A percentile compares a stretch with the other conserved stretches of the same genome.
phyloP scores from a whole-genome alignment of 1,140 invertebrate species.

The Drosophila rufa region DNA sequence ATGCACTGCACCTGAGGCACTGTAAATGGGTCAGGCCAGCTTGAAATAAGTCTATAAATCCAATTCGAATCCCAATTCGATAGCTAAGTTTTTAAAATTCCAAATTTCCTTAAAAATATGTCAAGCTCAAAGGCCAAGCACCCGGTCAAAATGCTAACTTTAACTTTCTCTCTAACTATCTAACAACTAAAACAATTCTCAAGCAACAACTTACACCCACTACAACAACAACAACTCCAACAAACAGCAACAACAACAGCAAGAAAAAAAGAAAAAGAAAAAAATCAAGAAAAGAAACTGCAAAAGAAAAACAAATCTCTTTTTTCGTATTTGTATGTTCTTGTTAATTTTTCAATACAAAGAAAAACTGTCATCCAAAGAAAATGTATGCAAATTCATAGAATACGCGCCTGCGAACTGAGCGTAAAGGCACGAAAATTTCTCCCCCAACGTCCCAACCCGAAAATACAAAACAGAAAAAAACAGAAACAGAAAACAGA shows the following conservation, averaged over 20 bases:
- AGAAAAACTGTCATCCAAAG: slow-evolving; percentile 84
- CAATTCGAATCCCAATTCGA: background rate
- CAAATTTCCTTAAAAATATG: slow-evolving; percentile 10
- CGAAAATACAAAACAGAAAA: slow-evolving; percentile 5
- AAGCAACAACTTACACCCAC: slow-evolving; percentile 64
- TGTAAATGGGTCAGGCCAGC: slow-evolving; percentile 28
- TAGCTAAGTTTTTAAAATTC: background rate
- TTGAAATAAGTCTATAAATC: slow-evolving; percentile 18
- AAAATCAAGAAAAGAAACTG: slow-evolving; percentile 39
- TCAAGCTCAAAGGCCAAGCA: slow-evolving; percentile 22
- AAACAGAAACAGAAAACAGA: background rate
- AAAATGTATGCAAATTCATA: slow-evolving; percentile 85
- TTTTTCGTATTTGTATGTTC: slow-evolving; percentile 85
- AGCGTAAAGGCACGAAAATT: slow-evolving; percentile 72
- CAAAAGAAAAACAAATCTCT: slow-evolving; percentile 78
- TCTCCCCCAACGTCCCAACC: slow-evolving; percentile 51
- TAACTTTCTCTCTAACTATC: slow-evolving; percentile 73
- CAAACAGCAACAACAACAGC: slow-evolving; percentile 56
- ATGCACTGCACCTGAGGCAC: slow-evolving; percentile 50
- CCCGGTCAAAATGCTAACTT: slow-evolving; percentile 52
- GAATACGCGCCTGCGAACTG: slow-evolving; percentile 64
- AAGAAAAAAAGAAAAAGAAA: slow-evolving; percentile 32
- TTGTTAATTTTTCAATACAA: slow-evolving; percentile 84
- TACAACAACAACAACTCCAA: slow-evolving; percentile 59
- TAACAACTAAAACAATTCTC: slow-evolving; percentile 59